Conservation (phyloP, 1,140 invertebrate species). For the Sweltsa coloradensis region DNA sequence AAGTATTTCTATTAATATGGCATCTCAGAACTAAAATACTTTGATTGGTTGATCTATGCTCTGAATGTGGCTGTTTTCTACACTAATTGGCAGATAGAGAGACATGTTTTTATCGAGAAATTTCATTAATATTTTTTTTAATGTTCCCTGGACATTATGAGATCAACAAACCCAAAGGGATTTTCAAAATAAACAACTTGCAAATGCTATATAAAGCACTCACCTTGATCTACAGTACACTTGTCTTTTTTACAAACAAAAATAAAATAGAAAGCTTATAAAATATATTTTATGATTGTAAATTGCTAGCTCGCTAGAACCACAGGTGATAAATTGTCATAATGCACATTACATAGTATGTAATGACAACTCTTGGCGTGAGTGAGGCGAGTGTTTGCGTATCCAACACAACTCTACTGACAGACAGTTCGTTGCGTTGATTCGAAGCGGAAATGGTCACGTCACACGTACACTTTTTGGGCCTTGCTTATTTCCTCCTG, state of each 20-base stretch:
- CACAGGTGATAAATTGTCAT: neutral
- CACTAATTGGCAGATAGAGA: too few species aligned
- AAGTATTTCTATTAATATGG: too few species aligned
- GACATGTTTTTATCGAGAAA: too few species aligned
- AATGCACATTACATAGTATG: too few species aligned
- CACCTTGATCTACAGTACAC: neutral
- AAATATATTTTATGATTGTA: neutral
- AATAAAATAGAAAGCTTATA: neutral
- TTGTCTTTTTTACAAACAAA: neutral
- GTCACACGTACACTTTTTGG: neutral
- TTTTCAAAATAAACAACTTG: slow-evolving; percentile 1
- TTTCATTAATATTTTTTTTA: too few species aligned
- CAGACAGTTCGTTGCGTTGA: neutral
- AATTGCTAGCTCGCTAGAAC: neutral
- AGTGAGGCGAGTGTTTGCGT: neutral
- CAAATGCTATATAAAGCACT: neutral
- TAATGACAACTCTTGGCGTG: neutral
- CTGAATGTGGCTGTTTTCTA: too few species aligned
- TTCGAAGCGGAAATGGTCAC: neutral
- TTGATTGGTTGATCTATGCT: too few species aligned
- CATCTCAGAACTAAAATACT: too few species aligned
- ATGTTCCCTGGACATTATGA: slow-evolving; percentile 6
- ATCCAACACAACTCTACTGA: neutral
- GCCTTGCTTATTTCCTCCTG: neutral
- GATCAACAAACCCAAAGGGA: slow-evolving; percentile 9